phyloP scores from a whole-genome alignment of 2,888 invertebrate genomes.

The Ochropleura leucogaster region DNA sequence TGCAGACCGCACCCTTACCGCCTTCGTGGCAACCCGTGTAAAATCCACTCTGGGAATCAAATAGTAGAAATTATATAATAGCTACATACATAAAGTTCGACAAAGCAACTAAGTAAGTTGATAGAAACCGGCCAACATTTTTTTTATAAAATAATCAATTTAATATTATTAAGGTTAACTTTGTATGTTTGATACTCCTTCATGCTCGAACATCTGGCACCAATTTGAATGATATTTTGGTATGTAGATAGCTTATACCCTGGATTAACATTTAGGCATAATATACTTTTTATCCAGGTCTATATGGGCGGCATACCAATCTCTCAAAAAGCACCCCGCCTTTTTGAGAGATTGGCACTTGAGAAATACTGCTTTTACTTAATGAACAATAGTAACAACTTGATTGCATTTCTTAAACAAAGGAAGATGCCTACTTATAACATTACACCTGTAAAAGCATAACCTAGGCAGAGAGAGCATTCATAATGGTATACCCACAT shows the following conservation, averaged over 20 bases:
- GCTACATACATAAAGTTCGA: background rate
- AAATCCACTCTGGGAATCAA: conserved; percentile 90
- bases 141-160: too few species aligned
- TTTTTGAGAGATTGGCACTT: background rate
- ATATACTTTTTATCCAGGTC: too few species aligned
- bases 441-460: too few species aligned
- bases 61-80: background rate
- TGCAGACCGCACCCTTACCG: conserved; percentile 93
- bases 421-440: background rate
- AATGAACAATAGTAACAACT: background rate
- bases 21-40: conserved; percentile 91
- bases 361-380: background rate
- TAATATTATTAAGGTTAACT: too few species aligned
- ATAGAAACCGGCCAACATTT: background rate
- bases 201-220: too few species aligned
- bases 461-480: too few species aligned
- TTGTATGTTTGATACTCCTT: too few species aligned
- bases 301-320: too few species aligned
- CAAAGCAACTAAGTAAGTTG: background rate
- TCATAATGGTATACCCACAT: background rate
- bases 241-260: too few species aligned
- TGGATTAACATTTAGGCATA: too few species aligned
- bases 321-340: too few species aligned
- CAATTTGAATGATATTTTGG: too few species aligned
- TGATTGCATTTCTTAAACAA: background rate